Evolutionary conservation across 2,797 vertebrate genomes (phyloP), one percentile per base, ranked within the genome.

Genomic region (Hydrocynus forskahlii): DNA sequence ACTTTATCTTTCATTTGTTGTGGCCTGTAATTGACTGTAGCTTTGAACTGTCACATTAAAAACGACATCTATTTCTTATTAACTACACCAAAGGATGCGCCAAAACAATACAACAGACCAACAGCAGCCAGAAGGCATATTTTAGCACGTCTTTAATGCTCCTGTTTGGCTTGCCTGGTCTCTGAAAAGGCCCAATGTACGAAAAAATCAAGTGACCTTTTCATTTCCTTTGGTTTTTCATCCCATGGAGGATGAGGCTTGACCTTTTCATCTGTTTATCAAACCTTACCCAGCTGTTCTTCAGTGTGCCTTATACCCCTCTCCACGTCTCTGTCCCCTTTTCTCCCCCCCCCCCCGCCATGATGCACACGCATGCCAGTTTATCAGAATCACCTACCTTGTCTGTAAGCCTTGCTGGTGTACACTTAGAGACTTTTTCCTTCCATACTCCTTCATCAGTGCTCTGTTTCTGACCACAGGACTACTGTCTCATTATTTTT

Each of bases 121-220:
- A n/a, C n/a, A n/a, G n/a, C n/a, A n/a, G n/a, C n/a, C n/a, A n/a
- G n/a, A n/a, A n/a, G n/a, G n/a, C n/a, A n/a, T n/a, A n/a, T n/a
- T n/a, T n/a, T n/a, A n/a, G n/a, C n/a, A n/a, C n/a, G 40, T 43
- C 40, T 78, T 74, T 81, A 74, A 60, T 63, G 29, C 48, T 45
- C 50, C 63, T 81, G 45, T 77, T 55, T 62, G 38, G 57, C 66
- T 69, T 59, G 3, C 57, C 64, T 62, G 19, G n/a, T 69, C 55
- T 71, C 75, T 75, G 71, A 63, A 60, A 10, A 63, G 52, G 67
- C 23, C n/a, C n/a, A 62, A 43, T 52, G 25, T 48, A 40, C 73
- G 63, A 66, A 82, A 76, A 80, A 74, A 83, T 86, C 68, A 86
- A 64, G 69, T 82, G 86, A 84, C 82, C 86, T 88, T 88, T 84